These are phyloP conservation scores for Halcyon chelicuti DNA, from an alignment of 2,797 vertebrate genomes.

Conservation along the genomic window DNA sequence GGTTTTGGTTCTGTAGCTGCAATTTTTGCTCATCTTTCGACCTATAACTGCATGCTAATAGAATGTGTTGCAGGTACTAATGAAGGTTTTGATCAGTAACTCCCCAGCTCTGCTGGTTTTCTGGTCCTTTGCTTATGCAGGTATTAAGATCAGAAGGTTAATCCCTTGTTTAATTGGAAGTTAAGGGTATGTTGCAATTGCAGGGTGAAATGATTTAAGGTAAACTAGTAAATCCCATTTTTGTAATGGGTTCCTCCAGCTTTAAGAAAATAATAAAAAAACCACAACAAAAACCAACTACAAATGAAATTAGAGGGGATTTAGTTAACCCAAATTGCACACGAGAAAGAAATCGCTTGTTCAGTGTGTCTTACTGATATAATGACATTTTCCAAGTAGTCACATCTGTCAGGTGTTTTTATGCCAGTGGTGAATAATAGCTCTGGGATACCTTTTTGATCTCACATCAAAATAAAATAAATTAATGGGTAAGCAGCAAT, in stretches of 20 bases:
- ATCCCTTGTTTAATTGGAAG: background rate
- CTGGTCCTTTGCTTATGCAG: background rate
- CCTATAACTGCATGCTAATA: background rate
- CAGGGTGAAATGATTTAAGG: background rate
- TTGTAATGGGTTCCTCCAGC: background rate
- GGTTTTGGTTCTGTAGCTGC: background rate
- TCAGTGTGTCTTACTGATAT: background rate
- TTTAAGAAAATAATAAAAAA: background rate
- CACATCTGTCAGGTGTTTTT: constrained; percentile 44
- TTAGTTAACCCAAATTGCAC: background rate
- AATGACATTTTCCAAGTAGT: background rate
- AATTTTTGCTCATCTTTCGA: background rate
- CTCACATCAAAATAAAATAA: constrained; percentile 62
- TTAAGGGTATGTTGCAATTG: background rate
- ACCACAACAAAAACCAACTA: background rate
- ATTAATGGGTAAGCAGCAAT: constrained; percentile 57
- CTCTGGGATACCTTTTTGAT: constrained; percentile 64
- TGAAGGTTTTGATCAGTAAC: background rate
- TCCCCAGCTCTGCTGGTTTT: background rate
- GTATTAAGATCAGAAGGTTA: background rate
- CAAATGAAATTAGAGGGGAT: background rate
- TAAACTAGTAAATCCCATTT: background rate
- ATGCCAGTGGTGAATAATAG: constrained; percentile 52
- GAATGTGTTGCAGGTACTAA: background rate
- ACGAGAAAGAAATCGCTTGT: background rate